Conservation (phyloP, 2,797 vertebrate genomes). For the Tokudaia tokunoshimensis region DNA sequence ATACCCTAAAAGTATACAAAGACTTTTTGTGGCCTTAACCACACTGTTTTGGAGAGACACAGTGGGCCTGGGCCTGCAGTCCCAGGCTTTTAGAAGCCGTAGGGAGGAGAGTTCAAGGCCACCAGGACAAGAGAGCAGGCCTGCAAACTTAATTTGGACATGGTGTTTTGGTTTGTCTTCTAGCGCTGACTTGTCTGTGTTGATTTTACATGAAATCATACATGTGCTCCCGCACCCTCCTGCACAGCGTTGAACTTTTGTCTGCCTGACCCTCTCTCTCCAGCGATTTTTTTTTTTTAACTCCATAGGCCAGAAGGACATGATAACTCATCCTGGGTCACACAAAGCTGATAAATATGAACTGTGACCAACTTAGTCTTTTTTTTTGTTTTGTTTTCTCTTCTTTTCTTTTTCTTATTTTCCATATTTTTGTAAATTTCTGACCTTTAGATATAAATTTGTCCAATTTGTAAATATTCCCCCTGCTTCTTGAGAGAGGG, state of each 20-base stretch:
- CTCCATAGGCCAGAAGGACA: neutral
- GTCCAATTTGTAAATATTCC: constrained; percentile 5
- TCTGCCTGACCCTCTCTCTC: neutral
- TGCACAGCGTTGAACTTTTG: neutral
- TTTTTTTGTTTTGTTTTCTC: neutral
- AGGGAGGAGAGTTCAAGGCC: neutral
- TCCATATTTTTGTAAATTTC: constrained; percentile 51
- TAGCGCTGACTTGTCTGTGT: neutral
- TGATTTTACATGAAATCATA: neutral
- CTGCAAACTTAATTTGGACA: neutral
- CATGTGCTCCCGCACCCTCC: neutral
- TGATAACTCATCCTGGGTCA: neutral
- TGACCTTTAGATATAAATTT: neutral
- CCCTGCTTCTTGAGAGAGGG: neutral
- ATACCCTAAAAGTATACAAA: constrained; percentile 4
- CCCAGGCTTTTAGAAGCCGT: neutral
- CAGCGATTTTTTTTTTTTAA: neutral
- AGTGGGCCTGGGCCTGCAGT: neutral
- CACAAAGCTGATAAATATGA: neutral
- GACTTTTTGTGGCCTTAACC: neutral
- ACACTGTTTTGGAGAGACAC: neutral
- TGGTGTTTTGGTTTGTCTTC: neutral
- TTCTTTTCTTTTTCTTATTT: neutral
- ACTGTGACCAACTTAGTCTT: neutral
- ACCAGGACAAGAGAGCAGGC: neutral